Conservation (phyloP, 2,888 invertebrate species). For the Gari tellinella region DNA sequence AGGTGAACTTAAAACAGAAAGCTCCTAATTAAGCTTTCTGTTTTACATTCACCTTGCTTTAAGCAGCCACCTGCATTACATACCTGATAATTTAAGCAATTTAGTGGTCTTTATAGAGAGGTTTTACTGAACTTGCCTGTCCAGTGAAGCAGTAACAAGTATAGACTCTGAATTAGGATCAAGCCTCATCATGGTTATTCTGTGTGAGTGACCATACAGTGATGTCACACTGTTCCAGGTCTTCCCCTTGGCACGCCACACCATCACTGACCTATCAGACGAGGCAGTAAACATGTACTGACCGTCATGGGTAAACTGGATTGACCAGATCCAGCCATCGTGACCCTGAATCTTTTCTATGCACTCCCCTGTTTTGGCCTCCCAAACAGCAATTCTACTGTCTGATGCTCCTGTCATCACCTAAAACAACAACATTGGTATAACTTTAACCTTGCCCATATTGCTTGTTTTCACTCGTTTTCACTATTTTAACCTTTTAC, state of each 20-base stretch:
- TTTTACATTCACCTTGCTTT: too few species aligned
- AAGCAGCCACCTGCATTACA: too few species aligned
- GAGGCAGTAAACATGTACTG: slow-evolving; percentile 70
- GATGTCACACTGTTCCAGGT: slow-evolving; percentile 31
- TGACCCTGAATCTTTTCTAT: slow-evolving; percentile 12
- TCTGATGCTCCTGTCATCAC: slow-evolving; percentile 39
- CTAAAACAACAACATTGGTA: slow-evolving; percentile 14
- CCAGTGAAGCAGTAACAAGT: slow-evolving; percentile 40
- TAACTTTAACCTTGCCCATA: too few species aligned
- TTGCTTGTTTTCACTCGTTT: too few species aligned
- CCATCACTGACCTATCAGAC: slow-evolving; percentile 32
- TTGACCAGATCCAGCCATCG: slow-evolving; percentile 39
- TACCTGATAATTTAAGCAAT: too few species aligned
- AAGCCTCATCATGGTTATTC: slow-evolving; percentile 23
- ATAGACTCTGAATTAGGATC: slow-evolving; percentile 8
- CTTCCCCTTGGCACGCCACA: slow-evolving; percentile 14
- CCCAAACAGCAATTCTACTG: slow-evolving; percentile 26
- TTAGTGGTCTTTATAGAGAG: too few species aligned
- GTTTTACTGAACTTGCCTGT: slow-evolving; percentile 41
- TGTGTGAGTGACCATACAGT: slow-evolving; percentile 37
- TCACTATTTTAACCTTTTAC: too few species aligned
- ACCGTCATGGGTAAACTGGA: slow-evolving; percentile 67
- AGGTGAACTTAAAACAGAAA: too few species aligned
- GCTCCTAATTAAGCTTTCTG: too few species aligned
- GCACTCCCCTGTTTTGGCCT: not conserved